These are phyloP conservation scores for Odontamblyopus rebecca DNA, from an alignment of 2,797 vertebrate genomes.

Conservation along the genomic window DNA sequence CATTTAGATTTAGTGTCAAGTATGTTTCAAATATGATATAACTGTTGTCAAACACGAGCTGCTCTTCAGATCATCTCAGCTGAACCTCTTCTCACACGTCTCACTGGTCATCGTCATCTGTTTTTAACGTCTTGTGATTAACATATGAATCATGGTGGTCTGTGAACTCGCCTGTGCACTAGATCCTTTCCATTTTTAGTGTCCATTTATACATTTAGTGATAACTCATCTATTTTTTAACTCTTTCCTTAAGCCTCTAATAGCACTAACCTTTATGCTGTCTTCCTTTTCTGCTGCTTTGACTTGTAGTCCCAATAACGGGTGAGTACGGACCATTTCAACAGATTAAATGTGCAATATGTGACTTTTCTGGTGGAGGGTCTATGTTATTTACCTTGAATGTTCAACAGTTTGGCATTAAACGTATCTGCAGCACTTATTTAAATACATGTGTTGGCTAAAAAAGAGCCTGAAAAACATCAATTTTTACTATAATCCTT, in stretches of 20 bases:
- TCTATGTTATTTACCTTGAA: too few relatives aligned
- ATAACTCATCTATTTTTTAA: not conserved
- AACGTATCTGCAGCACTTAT: too few relatives aligned
- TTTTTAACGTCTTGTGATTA: not conserved
- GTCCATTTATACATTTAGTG: not conserved
- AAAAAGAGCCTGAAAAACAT: too few relatives aligned
- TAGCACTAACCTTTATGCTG: constrained; percentile 46
- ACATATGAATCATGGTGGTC: not conserved
- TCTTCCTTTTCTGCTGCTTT: constrained; percentile 83
- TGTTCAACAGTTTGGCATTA: too few relatives aligned
- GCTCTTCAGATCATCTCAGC: not conserved
- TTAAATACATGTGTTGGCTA: too few relatives aligned
- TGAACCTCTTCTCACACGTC: not conserved
- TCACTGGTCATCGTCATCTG: not conserved
- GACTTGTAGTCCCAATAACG: constrained; percentile 92
- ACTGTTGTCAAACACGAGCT: too few relatives aligned
- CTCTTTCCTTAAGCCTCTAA: constrained; percentile 2
- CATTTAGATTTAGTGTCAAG: not conserved
- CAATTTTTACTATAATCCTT: too few relatives aligned
- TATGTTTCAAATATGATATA: too few relatives aligned
- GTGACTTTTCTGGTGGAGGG: too few relatives aligned
- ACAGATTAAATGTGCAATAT: not conserved
- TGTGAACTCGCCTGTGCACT: not conserved
- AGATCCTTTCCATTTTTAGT: not conserved
- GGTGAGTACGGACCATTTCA: constrained; percentile 83